A percentile compares a stretch with the other conserved stretches of the same genome.
phyloP scores from a whole-genome alignment of 2,797 vertebrate species.

The Sparus aurata region DNA sequence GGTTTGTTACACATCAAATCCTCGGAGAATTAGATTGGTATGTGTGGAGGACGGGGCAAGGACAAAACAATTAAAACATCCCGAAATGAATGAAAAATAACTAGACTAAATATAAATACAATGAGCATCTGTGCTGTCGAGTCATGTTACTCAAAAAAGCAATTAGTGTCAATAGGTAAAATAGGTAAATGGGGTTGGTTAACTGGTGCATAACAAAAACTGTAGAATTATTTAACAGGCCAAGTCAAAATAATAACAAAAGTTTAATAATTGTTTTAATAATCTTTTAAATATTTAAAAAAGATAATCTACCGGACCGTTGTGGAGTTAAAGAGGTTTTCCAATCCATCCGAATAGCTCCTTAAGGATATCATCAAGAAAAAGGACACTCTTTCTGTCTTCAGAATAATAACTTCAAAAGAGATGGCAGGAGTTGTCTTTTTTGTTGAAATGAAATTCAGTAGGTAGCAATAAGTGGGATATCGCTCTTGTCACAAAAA shows the following conservation, averaged over 20 bases:
- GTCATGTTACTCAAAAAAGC: background rate
- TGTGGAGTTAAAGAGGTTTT: constrained; percentile 12
- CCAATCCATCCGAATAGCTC: background rate
- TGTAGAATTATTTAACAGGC: constrained; percentile 20
- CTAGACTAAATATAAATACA: background rate
- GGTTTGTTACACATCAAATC: constrained; percentile 4
- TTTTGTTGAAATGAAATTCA: background rate
- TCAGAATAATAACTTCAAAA: background rate
- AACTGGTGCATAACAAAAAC: background rate
- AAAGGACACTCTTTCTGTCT: constrained; percentile 3
- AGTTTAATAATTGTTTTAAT: constrained; percentile 29
- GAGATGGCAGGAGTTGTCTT: background rate
- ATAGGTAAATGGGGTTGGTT: background rate
- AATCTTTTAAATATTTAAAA: constrained; percentile 11
- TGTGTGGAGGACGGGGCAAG: background rate
- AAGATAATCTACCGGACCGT: background rate
- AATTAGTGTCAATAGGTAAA: constrained; percentile 1
- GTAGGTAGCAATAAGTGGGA: background rate
- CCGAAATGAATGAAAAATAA: background rate
- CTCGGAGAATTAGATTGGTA: background rate
- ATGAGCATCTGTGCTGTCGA: background rate
- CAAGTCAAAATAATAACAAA: constrained; percentile 11
- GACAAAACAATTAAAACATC: background rate
- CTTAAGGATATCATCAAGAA: constrained; percentile 17
- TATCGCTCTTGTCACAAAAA: background rate